Base-by-base conservation (phyloP, 2,888 invertebrate genomes). In the Stenoptilia bipunctidactyla region DNA sequence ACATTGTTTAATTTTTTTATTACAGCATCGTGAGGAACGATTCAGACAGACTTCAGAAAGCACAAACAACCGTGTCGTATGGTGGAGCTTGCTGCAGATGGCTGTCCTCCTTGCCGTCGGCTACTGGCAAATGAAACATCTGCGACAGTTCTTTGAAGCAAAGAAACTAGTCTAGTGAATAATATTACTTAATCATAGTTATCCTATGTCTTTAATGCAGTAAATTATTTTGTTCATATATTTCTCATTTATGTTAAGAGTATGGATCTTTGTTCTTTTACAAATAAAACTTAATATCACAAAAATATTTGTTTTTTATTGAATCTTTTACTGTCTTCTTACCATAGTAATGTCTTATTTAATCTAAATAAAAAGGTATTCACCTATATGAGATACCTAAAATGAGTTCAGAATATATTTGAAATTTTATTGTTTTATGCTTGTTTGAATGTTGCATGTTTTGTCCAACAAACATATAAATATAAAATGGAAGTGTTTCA, bases 121-220 rank as follows among this genome's bases (percentile, higher is more conserved):
- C 12, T 92, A 96, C 51, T 99, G 98, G 98, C 99, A 99, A 80
- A 98, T 99, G 97, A 90, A 91, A 60, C 99, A 99, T 87, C 87
- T 99, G 51, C 98, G 98, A 87, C 94, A 95, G 61, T 99, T 99
- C 88, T 99, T 99, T 65, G 98, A 99, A 83, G 98, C 98, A 15
- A 99, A 99, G 84, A 99, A 99, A 88, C 87, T 99, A 66, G 97
- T 97, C 37, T 94, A 89, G 87, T 65, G 44, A 42, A 38, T 25
- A 25, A 25, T 6, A 25, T n/a, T 10, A 30, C 10, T 9, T 30
- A 30, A n/a, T 30, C 12, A n/a, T 30, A 30, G 12, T 30, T 10
- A 30, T n/a, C 30, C 4, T n/a, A n/a, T n/a, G n/a, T 30, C 6
- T n/a, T 4, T 8, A 12, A 20, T 20, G 3, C 20, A 30, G 10